Evolutionary conservation across 2,113 vertebrate genomes (phyloP).

Genomic region (Chaetorhynchus papuensis): DNA sequence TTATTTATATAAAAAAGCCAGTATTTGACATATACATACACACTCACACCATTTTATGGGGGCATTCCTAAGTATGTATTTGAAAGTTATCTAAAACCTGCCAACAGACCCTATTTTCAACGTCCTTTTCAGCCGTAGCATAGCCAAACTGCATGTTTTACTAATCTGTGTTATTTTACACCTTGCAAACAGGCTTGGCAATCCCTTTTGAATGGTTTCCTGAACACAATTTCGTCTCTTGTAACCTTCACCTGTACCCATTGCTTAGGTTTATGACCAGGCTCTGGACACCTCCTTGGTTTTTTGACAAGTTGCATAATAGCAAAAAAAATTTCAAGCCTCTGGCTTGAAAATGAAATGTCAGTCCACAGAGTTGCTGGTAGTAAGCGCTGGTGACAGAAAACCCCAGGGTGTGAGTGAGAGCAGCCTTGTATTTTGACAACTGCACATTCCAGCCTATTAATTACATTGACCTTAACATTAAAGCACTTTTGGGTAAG

Average conservation of each 20-base stretch:
- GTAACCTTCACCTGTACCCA: neutral
- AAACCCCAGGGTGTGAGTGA: constrained; percentile 7
- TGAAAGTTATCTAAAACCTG: neutral
- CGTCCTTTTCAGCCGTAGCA: neutral
- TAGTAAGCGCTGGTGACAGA: constrained; percentile 24
- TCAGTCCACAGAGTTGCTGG: neutral
- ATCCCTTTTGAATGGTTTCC: neutral
- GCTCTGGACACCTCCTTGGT: neutral
- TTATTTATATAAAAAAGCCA: neutral
- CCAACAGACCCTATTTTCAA: neutral
- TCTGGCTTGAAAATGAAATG: constrained; percentile 13
- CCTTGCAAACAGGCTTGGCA: neutral
- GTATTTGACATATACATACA: neutral
- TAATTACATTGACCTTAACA: constrained; percentile 31
- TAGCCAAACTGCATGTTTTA: neutral
- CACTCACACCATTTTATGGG: neutral
- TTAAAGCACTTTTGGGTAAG: neutral
- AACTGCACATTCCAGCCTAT: constrained; percentile 14
- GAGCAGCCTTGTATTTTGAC: neutral
- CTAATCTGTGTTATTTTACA: neutral
- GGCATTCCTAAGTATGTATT: neutral
- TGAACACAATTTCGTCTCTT: neutral
- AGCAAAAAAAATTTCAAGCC: constrained; percentile 31
- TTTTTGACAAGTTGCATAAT: constrained; percentile 18
- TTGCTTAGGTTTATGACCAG: neutral